Evolutionary conservation across 2,888 invertebrate genomes (phyloP), one percentile per base, ranked within the genome.

Genomic region (Lordiphosa fenestrarum): DNA sequence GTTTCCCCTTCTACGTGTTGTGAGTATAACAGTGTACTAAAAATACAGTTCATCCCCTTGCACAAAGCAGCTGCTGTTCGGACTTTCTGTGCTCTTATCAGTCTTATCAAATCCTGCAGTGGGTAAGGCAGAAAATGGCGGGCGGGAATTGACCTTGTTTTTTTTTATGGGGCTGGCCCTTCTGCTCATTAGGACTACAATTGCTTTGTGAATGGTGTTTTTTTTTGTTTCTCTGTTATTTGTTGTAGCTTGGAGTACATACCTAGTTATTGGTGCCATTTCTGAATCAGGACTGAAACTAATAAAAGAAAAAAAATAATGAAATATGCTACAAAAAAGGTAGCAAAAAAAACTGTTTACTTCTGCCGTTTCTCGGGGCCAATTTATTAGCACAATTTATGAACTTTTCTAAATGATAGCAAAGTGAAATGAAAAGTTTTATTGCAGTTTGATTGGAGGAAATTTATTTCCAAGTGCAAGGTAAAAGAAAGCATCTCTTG

Each of bases 171-270:
- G 73, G 54, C 54, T 56, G 46, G 51, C 56, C 66, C 69, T 52
- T 52, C 25, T 81, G 82, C 74, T 76, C 76, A 81, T 76, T 77
- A 81, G 69, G 62, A 63, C 64, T 55, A 15, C 61, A 73, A 77
- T 71, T 61, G 58, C 62, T 71, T 57, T 65, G 52, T 59, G 23
- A 23, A 23, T 36, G 50, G 50, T 19, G 15, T 25, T 38, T 15
- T 19, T 48, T 19, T 19, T 19, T 19, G 1, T 19, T 19, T 19
- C 4, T 19, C 2, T 23, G 23, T 6, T 23, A 4, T 50, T 37
- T 25, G 25, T 44, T 38, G 25, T n/a, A 13, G 13, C 54, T 42
- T 25, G 25, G 7, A 7, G 7, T 25, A 25, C 25, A 25, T 25
- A 25, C 25, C 2, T 25, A 25, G 7, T 25, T 25, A 25, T 25